These are phyloP conservation scores for Acrocyrtus sp. DNA, from an alignment of 2,888 invertebrate genomes.

Conservation along the genomic window DNA sequence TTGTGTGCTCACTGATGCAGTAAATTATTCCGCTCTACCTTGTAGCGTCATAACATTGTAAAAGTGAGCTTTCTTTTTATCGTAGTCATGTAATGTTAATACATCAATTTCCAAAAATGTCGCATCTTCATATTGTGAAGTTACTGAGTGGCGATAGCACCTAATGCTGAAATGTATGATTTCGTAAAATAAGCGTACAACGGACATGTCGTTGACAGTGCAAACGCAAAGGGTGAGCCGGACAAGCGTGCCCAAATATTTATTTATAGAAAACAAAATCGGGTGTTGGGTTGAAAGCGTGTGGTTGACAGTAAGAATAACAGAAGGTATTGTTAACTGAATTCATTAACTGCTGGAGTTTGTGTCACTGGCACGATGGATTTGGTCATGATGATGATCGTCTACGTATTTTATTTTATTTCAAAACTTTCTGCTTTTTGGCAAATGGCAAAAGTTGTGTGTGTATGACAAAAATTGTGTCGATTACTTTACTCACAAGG, in stretches of 20 bases:
- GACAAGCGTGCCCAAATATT: constrained; percentile 64
- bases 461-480: too few species aligned
- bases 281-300: constrained; percentile 51
- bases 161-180: background rate
- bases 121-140: too few species aligned
- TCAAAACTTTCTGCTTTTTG: background rate
- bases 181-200: background rate
- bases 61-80: too few species aligned
- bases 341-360: constrained; percentile 52
- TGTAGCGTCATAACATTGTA: too few species aligned
- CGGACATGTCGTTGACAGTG: background rate
- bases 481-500: too few species aligned
- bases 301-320: constrained; percentile 60
- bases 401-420: too few species aligned
- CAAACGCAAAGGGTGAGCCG: constrained; percentile 55
- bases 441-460: constrained; percentile 1
- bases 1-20: constrained; percentile 38
- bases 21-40: constrained; percentile 36
- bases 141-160: too few species aligned
- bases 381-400: too few species aligned
- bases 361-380: too few species aligned
- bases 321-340: constrained; percentile 55
- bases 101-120: too few species aligned
- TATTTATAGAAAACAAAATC: constrained; percentile 60
- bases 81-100: too few species aligned